A percentile compares a stretch with the other conserved stretches of the same genome.
Evolutionary conservation across 2,888 invertebrate genomes (phyloP).

Genomic region (Arenicola marina): DNA sequence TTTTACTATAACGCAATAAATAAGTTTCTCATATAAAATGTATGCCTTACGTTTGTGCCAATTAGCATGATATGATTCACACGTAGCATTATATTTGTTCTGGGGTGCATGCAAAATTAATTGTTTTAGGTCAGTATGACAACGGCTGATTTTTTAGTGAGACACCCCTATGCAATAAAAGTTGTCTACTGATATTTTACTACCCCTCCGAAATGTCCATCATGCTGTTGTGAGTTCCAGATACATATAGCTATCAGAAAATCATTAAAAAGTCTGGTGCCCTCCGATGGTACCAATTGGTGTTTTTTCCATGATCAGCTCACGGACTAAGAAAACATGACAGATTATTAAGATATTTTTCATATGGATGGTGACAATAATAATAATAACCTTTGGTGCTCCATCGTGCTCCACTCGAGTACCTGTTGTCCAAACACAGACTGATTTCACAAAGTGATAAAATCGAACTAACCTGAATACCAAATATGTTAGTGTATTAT

Average conservation of each 20-base stretch:
- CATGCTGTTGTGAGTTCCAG: neutral
- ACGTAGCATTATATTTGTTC: neutral
- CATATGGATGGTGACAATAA: too few relatives aligned
- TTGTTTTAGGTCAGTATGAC: too few relatives aligned
- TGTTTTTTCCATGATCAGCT: neutral
- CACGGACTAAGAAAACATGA: neutral
- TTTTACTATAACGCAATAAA: neutral
- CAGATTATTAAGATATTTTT: too few relatives aligned
- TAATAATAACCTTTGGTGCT: too few relatives aligned
- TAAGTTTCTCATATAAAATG: neutral
- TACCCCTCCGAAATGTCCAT: neutral
- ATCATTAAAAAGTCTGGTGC: slow-evolving; percentile 3
- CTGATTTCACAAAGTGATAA: too few relatives aligned
- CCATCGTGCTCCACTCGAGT: too few relatives aligned
- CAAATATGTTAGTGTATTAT: too few relatives aligned
- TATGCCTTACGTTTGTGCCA: neutral
- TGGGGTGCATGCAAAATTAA: too few relatives aligned
- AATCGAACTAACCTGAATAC: too few relatives aligned
- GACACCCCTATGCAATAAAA: too few relatives aligned
- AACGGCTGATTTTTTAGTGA: too few relatives aligned
- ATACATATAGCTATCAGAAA: slow-evolving; percentile 9
- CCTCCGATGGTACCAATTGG: slow-evolving; percentile 5
- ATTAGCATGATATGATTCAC: neutral
- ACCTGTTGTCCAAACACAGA: too few relatives aligned
- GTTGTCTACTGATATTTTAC: neutral